A percentile compares a stretch with the other conserved stretches of the same genome.
Conservation (phyloP, 2,113 vertebrate genomes). For the Grus americana region DNA sequence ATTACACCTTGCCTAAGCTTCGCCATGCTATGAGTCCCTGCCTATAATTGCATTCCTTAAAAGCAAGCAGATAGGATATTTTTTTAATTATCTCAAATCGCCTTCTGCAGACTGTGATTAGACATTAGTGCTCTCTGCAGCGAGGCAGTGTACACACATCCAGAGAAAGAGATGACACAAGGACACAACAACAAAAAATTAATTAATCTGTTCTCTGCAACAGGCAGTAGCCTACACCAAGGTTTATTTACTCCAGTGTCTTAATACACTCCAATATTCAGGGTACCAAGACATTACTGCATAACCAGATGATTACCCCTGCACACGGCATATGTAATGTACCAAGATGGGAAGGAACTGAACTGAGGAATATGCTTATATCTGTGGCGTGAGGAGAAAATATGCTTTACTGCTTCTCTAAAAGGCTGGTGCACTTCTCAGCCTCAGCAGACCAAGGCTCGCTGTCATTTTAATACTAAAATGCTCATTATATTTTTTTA, state of each 20-base stretch:
- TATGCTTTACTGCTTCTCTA: neutral
- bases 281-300: neutral
- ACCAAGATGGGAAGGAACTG: neutral
- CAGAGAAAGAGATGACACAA: neutral
- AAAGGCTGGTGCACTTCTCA: neutral
- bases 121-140: neutral
- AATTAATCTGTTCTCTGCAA: neutral
- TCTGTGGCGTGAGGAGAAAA: neutral
- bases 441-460: neutral
- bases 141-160: neutral
- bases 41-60: neutral
- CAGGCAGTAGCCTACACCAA: neutral
- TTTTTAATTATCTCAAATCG: neutral
- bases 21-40: neutral
- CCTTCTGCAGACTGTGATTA: neutral
- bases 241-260: neutral
- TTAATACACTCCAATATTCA: neutral
- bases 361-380: neutral
- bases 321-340: rapidly evolving
- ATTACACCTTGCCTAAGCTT: neutral
- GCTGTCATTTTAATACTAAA: neutral
- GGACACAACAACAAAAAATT: neutral
- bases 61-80: neutral
- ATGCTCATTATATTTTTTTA: neutral
- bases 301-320: neutral